A percentile compares a stretch with the other conserved stretches of the same genome.
Conservation (phyloP, 2,113 vertebrate genomes). For the Pseudolaguvia tuberculata region DNA sequence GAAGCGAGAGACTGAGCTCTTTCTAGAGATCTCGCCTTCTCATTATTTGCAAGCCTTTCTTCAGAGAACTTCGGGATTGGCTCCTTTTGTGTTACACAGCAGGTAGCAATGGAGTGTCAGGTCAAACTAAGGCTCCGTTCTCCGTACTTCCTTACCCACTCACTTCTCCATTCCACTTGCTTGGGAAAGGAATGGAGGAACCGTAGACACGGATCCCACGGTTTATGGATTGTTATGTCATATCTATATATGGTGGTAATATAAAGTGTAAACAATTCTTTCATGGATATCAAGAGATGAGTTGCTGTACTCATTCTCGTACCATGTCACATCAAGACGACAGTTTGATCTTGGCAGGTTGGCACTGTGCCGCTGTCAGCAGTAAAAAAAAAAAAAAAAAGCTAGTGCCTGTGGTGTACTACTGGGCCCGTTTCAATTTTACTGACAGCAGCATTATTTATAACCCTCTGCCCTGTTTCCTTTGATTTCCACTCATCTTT, state of each 20-base stretch:
- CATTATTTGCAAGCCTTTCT: conserved; percentile 70
- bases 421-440: conserved; percentile 26
- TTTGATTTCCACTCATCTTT: conserved; percentile 57
- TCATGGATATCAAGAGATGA: neutral
- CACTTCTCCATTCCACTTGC: conserved; percentile 55
- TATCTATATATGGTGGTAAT: neutral
- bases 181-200: conserved; percentile 50
- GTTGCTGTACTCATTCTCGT: neutral
- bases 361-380: conserved; percentile 42
- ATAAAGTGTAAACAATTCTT: neutral
- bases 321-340: conserved; percentile 1
- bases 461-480: conserved; percentile 46
- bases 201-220: conserved; percentile 48
- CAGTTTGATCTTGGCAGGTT: conserved; percentile 42
- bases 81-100: conserved; percentile 68
- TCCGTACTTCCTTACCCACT: conserved; percentile 44
- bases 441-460: conserved; percentile 44
- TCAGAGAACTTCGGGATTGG: conserved; percentile 56
- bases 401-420: conserved; percentile 31
- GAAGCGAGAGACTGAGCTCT: conserved; percentile 61
- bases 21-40: conserved; percentile 62
- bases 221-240: conserved; percentile 55
- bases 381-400: conserved; percentile 31
- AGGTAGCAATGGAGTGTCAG: conserved; percentile 69
- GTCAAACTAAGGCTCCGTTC: conserved; percentile 64